These are phyloP conservation scores for Aphaenogaster rudis DNA, from an alignment of 1,140 invertebrate genomes.

Conservation along the genomic window DNA sequence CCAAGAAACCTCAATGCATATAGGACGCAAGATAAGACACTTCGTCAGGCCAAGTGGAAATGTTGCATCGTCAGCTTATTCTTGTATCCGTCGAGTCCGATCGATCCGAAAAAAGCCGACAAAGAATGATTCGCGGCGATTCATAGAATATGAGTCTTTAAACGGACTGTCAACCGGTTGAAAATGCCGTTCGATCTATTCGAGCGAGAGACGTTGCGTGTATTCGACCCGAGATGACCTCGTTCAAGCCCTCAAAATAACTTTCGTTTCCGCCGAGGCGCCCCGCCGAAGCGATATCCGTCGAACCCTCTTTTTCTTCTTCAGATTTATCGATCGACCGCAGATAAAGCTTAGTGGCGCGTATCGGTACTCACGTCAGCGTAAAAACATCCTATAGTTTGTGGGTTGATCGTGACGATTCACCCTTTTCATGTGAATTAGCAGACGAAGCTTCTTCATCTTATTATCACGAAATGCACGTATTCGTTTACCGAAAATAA, in stretches of 20 bases:
- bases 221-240: slow-evolving; percentile 80
- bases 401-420: not conserved
- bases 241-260: slow-evolving; percentile 80
- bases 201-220: slow-evolving; percentile 65
- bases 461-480: not conserved
- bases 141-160: not conserved
- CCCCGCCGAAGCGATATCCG: slow-evolving; percentile 31
- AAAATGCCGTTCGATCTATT: slow-evolving; percentile 67
- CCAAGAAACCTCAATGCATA: not conserved
- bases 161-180: slow-evolving; percentile 62
- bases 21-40: not conserved
- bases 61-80: not conserved
- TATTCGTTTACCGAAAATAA: not conserved
- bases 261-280: slow-evolving; percentile 72
- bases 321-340: slow-evolving; percentile 49
- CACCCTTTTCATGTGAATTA: not conserved
- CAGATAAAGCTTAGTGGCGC: slow-evolving; percentile 18
- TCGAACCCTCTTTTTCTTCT: slow-evolving; percentile 63
- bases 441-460: not conserved
- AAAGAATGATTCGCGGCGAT: not conserved
- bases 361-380: not conserved
- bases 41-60: not conserved
- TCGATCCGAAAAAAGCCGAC: not conserved
- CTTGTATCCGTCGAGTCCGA: not conserved
- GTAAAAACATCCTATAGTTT: slow-evolving; percentile 28